Base-by-base conservation (phyloP, 2,113 vertebrate species). In the Oncorhynchus tshawytscha region DNA sequence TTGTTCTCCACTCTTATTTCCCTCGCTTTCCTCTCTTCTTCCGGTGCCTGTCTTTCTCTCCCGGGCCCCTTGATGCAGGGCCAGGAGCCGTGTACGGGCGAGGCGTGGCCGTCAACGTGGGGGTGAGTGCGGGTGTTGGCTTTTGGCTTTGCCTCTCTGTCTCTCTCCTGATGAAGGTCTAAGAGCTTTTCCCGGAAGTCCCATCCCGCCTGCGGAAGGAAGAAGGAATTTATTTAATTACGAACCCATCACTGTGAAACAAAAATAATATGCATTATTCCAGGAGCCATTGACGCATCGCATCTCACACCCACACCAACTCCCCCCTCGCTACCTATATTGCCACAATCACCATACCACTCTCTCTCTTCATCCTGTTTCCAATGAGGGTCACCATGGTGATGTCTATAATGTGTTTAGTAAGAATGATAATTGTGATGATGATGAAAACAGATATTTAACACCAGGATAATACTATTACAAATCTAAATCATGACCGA, bases 181-280 rank as follows among this genome's bases (percentile, higher is more conserved):
- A 90, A 75, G 60, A 84, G 69, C 73, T 54, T 54, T 54, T 54
- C 51, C 69, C 73, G 78, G 88, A 85, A 82, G 78, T 24, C 29
- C 71, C 60, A 27, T 71, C 78, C 79, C 34, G 25, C 59, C 70
- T 75, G 6, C 1, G 74, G 83, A 90, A 88, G 90, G 85, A 91
- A 90, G 85, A 90, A 85, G 84, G 83, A 87, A 88, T 88, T 90
- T 93, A 89, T 93, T 93, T 91, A 93, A 93, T 91, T 92, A 93
- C 84, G 86, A 94, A 94, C 93, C 94, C 93, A 93, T 94, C 94
- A 94, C 94, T 94, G 94, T 94, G 93, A 94, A 65, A 93, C 91
- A 88, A 92, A 92, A 79, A 90, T 84, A 90, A 90, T 93, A 94
- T 93, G 93, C 93, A 94, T 94, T 93, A 89, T 89, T 90, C 92